Evolutionary conservation across 2,113 vertebrate species (phyloP).

Genomic region (Protobothrops flavoviridis): DNA sequence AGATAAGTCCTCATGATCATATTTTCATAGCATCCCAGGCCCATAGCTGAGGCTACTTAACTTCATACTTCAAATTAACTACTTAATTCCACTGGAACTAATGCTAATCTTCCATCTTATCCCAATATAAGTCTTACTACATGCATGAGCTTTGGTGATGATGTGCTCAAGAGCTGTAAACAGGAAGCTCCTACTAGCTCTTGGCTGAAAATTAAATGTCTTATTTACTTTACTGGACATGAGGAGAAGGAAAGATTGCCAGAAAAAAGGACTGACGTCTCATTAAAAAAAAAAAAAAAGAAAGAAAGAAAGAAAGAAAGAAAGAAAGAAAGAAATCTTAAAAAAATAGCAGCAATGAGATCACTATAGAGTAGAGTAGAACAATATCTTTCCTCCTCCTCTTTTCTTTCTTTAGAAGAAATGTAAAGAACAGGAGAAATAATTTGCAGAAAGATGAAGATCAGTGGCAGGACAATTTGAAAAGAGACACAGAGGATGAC

Average conservation of each 20-base stretch:
- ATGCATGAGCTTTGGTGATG: background rate
- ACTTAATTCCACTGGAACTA: background rate
- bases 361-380: background rate
- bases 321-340: background rate
- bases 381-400: background rate
- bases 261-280: background rate
- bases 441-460: background rate
- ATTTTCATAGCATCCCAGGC: background rate
- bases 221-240: background rate
- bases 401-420: background rate
- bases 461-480: background rate
- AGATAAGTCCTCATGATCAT: background rate
- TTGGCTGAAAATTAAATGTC: background rate
- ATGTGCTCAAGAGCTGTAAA: background rate
- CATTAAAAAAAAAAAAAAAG: background rate
- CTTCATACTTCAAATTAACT: background rate
- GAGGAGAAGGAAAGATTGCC: background rate
- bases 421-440: background rate
- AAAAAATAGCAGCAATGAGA: background rate
- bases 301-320: background rate
- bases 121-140: background rate
- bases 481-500: background rate
- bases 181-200: background rate
- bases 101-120: background rate
- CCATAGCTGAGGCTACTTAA: background rate